These are phyloP conservation scores for Ceratina calcarata DNA, from an alignment of 1,140 invertebrate species.

Conservation along the genomic window DNA sequence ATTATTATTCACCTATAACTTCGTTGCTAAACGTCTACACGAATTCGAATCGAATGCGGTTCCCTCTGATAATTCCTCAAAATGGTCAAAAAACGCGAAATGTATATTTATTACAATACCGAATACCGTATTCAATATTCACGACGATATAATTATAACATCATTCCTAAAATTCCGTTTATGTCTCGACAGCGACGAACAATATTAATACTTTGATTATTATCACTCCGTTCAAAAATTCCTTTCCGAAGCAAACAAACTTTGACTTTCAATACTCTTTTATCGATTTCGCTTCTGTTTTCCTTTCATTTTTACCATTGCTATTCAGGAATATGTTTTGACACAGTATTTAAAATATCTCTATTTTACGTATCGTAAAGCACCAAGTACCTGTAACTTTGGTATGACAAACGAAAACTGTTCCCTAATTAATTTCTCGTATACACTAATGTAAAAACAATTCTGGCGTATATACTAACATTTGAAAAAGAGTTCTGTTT, in stretches of 20 bases:
- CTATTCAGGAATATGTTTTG: conserved; percentile 41
- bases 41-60: conserved; percentile 50
- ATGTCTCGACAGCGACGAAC: conserved; percentile 54
- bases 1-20: conserved; percentile 57
- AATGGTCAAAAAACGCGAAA: conserved; percentile 61
- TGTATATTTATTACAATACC: conserved; percentile 45
- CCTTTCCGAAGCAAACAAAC: conserved; percentile 39
- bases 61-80: conserved; percentile 44
- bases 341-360: conserved; percentile 51
- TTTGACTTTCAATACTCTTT: conserved; percentile 47
- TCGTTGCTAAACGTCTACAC: conserved; percentile 62
- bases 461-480: not conserved
- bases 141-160: conserved; percentile 53
- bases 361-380: conserved; percentile 53
- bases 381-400: conserved; percentile 50
- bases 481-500: not conserved
- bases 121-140: conserved; percentile 48
- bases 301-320: conserved; percentile 21
- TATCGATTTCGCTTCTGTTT: not conserved
- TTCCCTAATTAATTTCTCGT: conserved; percentile 38
- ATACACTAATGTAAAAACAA: conserved; percentile 28
- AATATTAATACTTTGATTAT: conserved; percentile 65
- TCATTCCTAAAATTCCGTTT: conserved; percentile 40
- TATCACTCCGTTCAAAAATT: conserved; percentile 56
- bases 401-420: conserved; percentile 52